phyloP scores from a whole-genome alignment of 2,797 vertebrate species.

The Tachyglossus aculeatus region DNA sequence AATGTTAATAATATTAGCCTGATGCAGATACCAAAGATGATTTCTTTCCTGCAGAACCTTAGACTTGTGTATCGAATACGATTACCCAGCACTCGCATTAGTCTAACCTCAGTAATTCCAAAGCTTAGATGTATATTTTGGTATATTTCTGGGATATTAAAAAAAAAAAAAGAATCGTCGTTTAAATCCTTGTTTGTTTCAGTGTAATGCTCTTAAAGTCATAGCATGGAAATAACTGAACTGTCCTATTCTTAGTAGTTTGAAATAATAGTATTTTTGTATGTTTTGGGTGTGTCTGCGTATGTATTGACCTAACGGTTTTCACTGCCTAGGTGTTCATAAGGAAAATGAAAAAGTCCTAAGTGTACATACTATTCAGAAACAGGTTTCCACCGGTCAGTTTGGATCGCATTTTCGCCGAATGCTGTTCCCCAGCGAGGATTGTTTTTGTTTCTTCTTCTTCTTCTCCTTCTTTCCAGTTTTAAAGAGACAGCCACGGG shows the following conservation, averaged over 20 bases:
- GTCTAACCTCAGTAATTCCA: conserved; percentile 99
- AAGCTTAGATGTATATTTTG: conserved; percentile 99
- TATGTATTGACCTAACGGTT: conserved; percentile 92
- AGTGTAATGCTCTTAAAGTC: conserved; percentile 95
- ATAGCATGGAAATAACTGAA: conserved; percentile 98
- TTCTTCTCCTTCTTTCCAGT: no score
- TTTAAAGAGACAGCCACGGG: conserved; percentile 75
- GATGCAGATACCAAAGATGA: conserved; percentile 99
- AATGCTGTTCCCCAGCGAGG: conserved; percentile 77
- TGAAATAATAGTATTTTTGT: conserved; percentile 99
- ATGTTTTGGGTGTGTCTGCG: conserved; percentile 96
- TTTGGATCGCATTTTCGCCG: conserved; percentile 79
- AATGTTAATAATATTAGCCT: conserved; percentile 99
- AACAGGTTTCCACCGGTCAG: conserved; percentile 76
- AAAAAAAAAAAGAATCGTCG: conserved; percentile 79
- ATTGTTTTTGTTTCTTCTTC: no score
- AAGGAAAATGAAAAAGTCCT: conserved; percentile 73
- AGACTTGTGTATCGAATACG: conserved; percentile 98
- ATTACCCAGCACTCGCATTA: conserved; percentile 98
- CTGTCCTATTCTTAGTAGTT: conserved; percentile 99
- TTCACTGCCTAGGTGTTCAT: conserved; percentile 96
- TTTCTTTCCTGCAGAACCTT: conserved; percentile 91
- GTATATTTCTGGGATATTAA: conserved; percentile 99
- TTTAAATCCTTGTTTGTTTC: conserved; percentile 92
- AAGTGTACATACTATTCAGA: conserved; percentile 91